Evolutionary conservation across 2,797 vertebrate species (phyloP).

Genomic region (Sebastes trivittatus): DNA sequence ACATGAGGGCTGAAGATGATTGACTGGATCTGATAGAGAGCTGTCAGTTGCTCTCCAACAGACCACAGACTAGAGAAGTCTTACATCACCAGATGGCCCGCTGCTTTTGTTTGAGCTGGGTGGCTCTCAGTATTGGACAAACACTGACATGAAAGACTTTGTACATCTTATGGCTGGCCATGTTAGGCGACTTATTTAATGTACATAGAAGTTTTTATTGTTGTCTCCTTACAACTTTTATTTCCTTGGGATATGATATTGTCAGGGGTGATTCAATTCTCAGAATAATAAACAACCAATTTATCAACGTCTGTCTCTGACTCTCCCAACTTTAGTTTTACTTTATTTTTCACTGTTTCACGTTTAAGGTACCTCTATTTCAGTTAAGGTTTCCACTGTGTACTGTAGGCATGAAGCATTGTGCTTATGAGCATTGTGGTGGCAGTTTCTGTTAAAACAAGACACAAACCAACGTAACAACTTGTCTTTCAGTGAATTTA

Average conservation of each 20-base stretch:
- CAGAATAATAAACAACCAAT: not conserved
- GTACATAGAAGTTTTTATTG: not conserved
- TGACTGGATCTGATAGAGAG: constrained; percentile 53
- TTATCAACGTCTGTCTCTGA: not conserved
- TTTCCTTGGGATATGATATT: not conserved
- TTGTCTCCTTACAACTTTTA: not conserved
- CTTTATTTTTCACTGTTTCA: not conserved
- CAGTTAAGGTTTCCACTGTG: not conserved
- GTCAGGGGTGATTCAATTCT: not conserved
- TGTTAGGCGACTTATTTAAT: not conserved
- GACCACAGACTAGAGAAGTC: constrained; percentile 36
- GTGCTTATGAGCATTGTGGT: not conserved
- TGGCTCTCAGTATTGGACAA: constrained; percentile 27
- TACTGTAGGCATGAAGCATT: not conserved
- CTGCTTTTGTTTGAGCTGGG: constrained; percentile 41
- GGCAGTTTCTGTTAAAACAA: too few relatives aligned
- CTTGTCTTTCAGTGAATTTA: too few relatives aligned
- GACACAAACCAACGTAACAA: too few relatives aligned
- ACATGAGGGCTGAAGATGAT: constrained; percentile 56
- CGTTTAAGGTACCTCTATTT: not conserved
- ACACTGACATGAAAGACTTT: constrained; percentile 4
- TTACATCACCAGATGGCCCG: constrained; percentile 53
- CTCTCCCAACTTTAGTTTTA: not conserved
- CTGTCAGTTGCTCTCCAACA: constrained; percentile 58
- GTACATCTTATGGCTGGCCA: not conserved